These are phyloP conservation scores for Cordylochernes scorpioides DNA, from an alignment of 2,888 invertebrate species.

Conservation along the genomic window DNA sequence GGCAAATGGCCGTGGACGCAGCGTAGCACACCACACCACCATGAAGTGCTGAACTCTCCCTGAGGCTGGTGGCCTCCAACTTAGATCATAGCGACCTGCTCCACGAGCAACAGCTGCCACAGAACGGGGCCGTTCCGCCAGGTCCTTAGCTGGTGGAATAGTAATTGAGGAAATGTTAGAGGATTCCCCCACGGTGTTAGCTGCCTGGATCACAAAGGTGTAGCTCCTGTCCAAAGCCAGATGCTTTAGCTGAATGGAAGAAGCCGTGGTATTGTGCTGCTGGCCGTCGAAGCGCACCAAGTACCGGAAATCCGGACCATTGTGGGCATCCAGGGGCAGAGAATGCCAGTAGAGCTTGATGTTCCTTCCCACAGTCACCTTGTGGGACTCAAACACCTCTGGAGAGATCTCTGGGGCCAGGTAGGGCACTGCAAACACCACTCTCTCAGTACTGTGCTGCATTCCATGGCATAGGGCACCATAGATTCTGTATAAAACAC, in stretches of 20 bases:
- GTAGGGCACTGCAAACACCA: constrained; percentile 2
- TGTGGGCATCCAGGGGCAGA: too few relatives aligned
- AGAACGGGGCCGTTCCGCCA: constrained; percentile 1
- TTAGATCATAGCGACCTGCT: constrained; percentile 2
- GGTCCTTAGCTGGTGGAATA: background rate
- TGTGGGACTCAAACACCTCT: constrained; percentile 1
- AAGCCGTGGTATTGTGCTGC: too few relatives aligned
- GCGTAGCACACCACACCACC: constrained; percentile 2
- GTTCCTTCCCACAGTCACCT: constrained; percentile 1
- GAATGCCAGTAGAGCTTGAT: constrained; percentile 3
- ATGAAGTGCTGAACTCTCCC: background rate
- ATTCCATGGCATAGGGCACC: background rate
- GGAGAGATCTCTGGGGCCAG: constrained; percentile 1
- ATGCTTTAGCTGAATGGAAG: constrained; percentile 2
- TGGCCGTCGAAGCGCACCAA: too few relatives aligned
- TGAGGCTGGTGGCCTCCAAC: background rate
- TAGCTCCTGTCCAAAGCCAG: background rate
- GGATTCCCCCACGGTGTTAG: background rate
- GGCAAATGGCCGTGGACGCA: constrained; percentile 2
- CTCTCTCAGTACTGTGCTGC: constrained; percentile 1
- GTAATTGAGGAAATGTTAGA: background rate
- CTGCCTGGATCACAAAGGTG: background rate
- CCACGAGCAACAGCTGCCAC: constrained; percentile 1
- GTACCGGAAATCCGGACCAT: too few relatives aligned
- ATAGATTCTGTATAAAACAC: too few relatives aligned